These are phyloP conservation scores for Novumbra hubbsi DNA, from an alignment of 2,797 vertebrate genomes.

Conservation along the genomic window DNA sequence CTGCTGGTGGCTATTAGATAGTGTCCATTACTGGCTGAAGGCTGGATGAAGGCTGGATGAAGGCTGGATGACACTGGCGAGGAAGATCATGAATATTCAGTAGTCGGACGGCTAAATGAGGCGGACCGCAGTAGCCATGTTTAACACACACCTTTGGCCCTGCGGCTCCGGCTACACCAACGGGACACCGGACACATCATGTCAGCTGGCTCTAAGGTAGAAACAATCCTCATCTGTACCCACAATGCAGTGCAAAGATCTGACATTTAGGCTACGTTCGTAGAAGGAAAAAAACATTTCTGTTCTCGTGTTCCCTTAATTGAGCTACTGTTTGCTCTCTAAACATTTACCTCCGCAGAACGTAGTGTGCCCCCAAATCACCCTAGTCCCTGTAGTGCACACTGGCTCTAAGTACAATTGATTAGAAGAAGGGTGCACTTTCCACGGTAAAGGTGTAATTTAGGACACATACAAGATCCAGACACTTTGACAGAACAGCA, in stretches of 20 bases:
- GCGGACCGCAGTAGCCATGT: constrained; percentile 66
- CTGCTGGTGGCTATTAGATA: too few species aligned
- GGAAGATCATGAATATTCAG: constrained; percentile 72
- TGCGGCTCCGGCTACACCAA: constrained; percentile 51
- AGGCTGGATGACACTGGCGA: constrained; percentile 54
- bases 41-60: constrained; percentile 47
- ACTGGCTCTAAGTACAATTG: too few species aligned
- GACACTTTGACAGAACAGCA: too few species aligned
- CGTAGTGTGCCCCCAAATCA: too few species aligned
- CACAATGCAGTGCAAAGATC: constrained; percentile 49
- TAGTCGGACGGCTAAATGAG: constrained; percentile 59
- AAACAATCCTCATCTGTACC: constrained; percentile 39
- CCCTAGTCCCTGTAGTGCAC: too few species aligned
- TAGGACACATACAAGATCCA: too few species aligned
- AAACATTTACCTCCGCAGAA: constrained; percentile 69
- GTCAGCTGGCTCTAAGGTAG: constrained; percentile 50
- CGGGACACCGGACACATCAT: constrained; percentile 61
- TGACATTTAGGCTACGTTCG: constrained; percentile 65
- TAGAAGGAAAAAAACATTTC: constrained; percentile 54
- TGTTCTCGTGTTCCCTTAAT: constrained; percentile 62
- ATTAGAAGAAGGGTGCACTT: too few species aligned
- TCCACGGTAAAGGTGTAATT: too few species aligned
- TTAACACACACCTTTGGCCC: constrained; percentile 71
- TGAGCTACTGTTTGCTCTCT: constrained; percentile 71
- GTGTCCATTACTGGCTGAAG: neutral